Evolutionary conservation across 2,888 invertebrate species (phyloP).

Genomic region (Odontocolon sp.): DNA sequence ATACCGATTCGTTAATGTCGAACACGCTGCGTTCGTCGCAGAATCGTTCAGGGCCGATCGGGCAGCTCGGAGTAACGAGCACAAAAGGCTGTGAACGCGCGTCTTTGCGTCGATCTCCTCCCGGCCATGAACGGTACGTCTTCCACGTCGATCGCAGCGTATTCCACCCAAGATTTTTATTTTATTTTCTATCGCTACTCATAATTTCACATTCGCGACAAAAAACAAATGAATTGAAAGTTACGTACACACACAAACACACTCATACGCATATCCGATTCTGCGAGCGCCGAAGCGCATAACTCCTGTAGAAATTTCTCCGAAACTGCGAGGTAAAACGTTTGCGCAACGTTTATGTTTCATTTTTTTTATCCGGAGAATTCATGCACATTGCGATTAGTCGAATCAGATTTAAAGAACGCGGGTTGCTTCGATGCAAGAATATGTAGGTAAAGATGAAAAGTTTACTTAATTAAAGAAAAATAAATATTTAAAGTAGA

Average conservation of each 20-base stretch:
- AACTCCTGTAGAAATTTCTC: no score
- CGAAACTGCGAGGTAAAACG: neutral
- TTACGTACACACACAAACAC: no score
- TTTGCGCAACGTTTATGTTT: conserved; percentile 2
- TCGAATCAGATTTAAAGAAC: neutral
- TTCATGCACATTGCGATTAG: neutral
- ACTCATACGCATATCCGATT: no score
- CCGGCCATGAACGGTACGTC: conserved; percentile 23
- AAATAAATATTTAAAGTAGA: conserved; percentile 39
- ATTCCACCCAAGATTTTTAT: neutral
- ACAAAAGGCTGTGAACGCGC: conserved; percentile 1
- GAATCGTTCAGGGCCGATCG: no score
- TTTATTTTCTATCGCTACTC: neutral
- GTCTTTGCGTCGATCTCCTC: neutral
- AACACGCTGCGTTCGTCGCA: neutral
- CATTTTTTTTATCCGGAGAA: neutral
- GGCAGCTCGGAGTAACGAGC: neutral
- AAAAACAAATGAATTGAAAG: no score
- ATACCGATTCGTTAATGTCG: neutral
- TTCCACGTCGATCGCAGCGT: conserved; percentile 29
- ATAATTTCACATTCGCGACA: no score
- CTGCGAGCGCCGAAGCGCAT: no score
- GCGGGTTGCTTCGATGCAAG: neutral
- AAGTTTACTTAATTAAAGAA: conserved; percentile 48
- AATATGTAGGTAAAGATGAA: conserved; percentile 7